phyloP scores from a whole-genome alignment of 2,113 vertebrate species.

The Psilopsiagon aymara region DNA sequence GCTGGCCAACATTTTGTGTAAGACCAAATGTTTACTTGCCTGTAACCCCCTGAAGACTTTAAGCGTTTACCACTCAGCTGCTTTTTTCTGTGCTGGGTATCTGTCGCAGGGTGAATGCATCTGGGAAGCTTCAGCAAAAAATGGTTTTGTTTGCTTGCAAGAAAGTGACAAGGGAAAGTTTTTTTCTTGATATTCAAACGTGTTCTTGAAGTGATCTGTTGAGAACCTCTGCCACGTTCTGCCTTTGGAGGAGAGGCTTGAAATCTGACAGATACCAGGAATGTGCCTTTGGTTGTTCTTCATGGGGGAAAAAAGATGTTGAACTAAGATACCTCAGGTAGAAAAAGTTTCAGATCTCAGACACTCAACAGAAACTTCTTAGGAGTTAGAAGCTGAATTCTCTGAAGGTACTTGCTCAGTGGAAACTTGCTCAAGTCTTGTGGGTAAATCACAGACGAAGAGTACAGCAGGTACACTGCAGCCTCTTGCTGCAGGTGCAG shows the following conservation, averaged over 20 bases:
- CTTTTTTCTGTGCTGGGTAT: background rate
- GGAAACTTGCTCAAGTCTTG: background rate
- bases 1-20: background rate
- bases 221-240: background rate
- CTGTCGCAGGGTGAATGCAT: background rate
- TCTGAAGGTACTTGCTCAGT: slow-evolving; percentile 23
- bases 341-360: slow-evolving; percentile 28
- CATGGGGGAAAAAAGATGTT: background rate
- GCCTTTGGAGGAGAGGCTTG: background rate
- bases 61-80: background rate
- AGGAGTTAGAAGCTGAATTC: slow-evolving; percentile 2
- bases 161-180: background rate
- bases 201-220: background rate
- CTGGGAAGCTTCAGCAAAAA: background rate
- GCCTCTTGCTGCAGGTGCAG: background rate
- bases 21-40: background rate
- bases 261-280: slow-evolving; percentile 1
- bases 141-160: background rate
- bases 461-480: background rate
- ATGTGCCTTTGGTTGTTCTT: slow-evolving; percentile 22
- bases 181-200: background rate
- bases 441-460: background rate
- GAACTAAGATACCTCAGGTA: slow-evolving; percentile 5
- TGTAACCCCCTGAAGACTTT: background rate
- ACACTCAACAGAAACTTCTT: background rate